These are phyloP conservation scores for Oryzias sinensis DNA, from an alignment of 2,797 vertebrate species.

Conservation along the genomic window DNA sequence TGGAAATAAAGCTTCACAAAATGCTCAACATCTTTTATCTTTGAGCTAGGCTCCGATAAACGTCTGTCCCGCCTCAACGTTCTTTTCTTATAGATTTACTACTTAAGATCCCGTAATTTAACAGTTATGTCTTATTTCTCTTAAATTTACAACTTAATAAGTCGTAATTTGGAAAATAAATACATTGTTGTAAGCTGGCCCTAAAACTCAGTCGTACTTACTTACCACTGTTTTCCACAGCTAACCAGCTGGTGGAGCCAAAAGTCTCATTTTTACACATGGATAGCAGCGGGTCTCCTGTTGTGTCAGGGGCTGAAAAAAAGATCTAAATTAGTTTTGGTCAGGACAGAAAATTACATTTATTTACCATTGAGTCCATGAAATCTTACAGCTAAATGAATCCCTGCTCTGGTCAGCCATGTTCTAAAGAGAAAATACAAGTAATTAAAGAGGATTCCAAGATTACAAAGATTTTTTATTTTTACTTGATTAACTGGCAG, in stretches of 20 bases:
- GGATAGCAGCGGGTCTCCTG: slow-evolving; percentile 42
- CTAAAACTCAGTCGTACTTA: background rate
- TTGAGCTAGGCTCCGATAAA: too few relatives aligned
- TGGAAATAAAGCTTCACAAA: too few relatives aligned
- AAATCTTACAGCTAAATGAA: slow-evolving; percentile 41
- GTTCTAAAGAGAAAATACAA: slow-evolving; percentile 39
- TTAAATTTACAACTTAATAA: too few relatives aligned
- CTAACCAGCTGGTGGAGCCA: background rate
- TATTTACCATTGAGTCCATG: background rate
- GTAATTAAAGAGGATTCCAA: background rate
- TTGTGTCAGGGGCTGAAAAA: slow-evolving; percentile 36
- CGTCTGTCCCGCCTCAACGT: too few relatives aligned
- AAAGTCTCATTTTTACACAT: background rate
- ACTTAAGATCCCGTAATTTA: too few relatives aligned
- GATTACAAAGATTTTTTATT: background rate
- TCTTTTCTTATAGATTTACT: too few relatives aligned
- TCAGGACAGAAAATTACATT: too few relatives aligned
- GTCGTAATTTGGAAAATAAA: background rate
- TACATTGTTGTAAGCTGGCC: background rate
- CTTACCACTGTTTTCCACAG: slow-evolving; percentile 31
- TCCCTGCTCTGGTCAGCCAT: slow-evolving; percentile 19
- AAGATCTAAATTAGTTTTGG: background rate
- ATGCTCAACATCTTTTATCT: too few relatives aligned
- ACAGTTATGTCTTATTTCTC: too few relatives aligned
- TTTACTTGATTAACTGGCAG: too few relatives aligned